phyloP scores from a whole-genome alignment of 2,113 vertebrate genomes.

The Nothobranchius furzeri region DNA sequence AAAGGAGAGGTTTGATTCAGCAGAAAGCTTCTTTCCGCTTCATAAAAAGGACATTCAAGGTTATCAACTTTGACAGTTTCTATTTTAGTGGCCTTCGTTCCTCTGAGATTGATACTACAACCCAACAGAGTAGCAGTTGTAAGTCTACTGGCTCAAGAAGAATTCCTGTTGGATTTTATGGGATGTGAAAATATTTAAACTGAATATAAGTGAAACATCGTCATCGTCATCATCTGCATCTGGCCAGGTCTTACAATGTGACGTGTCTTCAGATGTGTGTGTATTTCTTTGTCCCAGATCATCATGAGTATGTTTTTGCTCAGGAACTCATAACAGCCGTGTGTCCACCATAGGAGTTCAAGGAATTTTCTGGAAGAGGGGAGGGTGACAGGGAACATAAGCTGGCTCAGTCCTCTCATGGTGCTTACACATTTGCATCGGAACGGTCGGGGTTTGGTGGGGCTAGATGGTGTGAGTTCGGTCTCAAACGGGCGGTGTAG shows the following conservation, averaged over 20 bases:
- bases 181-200: slow-evolving; percentile 1
- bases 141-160: slow-evolving; percentile 13
- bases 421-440: too few species aligned
- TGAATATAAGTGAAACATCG: not conserved
- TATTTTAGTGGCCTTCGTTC: slow-evolving; percentile 63
- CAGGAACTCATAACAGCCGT: too few species aligned
- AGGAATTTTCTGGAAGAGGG: too few species aligned
- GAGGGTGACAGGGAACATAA: too few species aligned
- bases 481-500: too few species aligned
- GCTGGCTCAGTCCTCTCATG: too few species aligned
- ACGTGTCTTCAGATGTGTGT: too few species aligned
- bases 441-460: too few species aligned
- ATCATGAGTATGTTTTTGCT: too few species aligned
- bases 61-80: slow-evolving; percentile 64
- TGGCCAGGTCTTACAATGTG: not conserved
- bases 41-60: slow-evolving; percentile 53
- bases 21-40: slow-evolving; percentile 51
- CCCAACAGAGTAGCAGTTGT: slow-evolving; percentile 38
- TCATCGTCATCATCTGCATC: slow-evolving; percentile 10
- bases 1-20: slow-evolving; percentile 37
- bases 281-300: too few species aligned
- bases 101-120: slow-evolving; percentile 48
- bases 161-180: slow-evolving; percentile 18
- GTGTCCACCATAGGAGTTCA: too few species aligned
- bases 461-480: too few species aligned